Evolutionary conservation across 2,797 vertebrate genomes (phyloP), one percentile per base, ranked within the genome.

Genomic region (Lerista edwardsae): DNA sequence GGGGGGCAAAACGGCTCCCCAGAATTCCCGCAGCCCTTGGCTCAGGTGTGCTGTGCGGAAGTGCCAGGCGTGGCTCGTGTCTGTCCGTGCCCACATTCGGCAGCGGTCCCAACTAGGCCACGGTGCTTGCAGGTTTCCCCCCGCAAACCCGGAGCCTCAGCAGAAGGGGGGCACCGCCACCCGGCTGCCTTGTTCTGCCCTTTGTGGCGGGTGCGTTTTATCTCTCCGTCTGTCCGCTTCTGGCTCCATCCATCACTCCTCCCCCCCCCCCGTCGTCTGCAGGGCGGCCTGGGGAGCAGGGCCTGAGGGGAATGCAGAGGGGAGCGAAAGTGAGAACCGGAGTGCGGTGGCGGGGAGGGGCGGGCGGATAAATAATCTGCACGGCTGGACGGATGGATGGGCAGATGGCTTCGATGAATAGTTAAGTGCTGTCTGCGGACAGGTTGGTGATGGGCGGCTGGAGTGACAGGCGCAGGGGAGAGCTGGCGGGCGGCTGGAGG

Each of bases 331-430:
- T 55, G 72, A 75, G 59, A 39, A 41, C 10, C 1, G n/a, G 29
- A 19, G 41, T 6, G 36, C 21, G 12, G 44, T 9, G 9, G 41
- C 41, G 41, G 47, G 8, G 31, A 4, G 21, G 64, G 41, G n/a
- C 6, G 68, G 81, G 19, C 61, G 65, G 74, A 84, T 84, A 82
- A 82, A 82, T 86, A 78, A 78, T 86, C 67, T 44, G 51, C 72
- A 82, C 27, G 67, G 77, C 69, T 65, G 76, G 68, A 74, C 25
- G 69, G 79, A 73, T 31, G 57, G 85, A n/a, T 77, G 64, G 68
- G 85, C 85, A 82, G 80, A 57, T 78, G 67, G 85, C 65, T 77
- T 39, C 10, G 39, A 64, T 77, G 84, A 76, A 86, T 69, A 25
- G 84, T 51, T 75, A 71, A 81, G 27, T 36, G 73, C 64, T n/a